Evolutionary conservation across 2,113 vertebrate genomes (phyloP), one percentile per base, ranked within the genome.

Genomic region (Corythaixoides concolor): DNA sequence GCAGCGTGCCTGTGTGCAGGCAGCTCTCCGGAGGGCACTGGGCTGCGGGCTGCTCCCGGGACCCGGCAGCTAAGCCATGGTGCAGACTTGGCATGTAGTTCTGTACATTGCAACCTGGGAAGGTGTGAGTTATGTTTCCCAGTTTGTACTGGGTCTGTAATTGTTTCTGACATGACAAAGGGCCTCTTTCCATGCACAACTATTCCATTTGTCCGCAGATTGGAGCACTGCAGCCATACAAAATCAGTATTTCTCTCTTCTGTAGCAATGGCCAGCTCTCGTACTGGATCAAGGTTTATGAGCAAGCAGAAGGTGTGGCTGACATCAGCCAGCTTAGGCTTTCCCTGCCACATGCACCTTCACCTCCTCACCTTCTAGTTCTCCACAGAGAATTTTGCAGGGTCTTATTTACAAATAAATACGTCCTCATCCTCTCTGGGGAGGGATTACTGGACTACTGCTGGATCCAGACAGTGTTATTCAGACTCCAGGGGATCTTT

Each of bases 111-210:
- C 50, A 35, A 8, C 23, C 23, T 1, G 0, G 85, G 47, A n/a
- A 53, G 58, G 6, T 8, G 27, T 0, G 0, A 58, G n/a, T 52
- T 1, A 1, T 0, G 0, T 18, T 66, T 70, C 62, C 68, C 33
- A 18, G 8, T 35, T 72, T 59, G 35, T 56, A 22, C 32, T 59
- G 49, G 43, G 23, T 28, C 60, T 26, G 5, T 26, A 24, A 21
- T 41, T 39, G 32, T 52, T 69, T 81, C 82, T 84, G 35, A 43
- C 6, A 1, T 55, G 77, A 32, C 35, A 45, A 45, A 87, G 35
- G 19, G 24, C 32, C 32, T 53, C 17, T 23, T 79, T 49, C 28
- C 3, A 2, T n/a, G 35, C 13, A 17, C n/a, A 68, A 2, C 28
- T 62, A 3, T 56, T 56, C 60, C 18, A 5, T 50, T n/a, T 49